Conservation (phyloP, 2,113 vertebrate species). For the Nesoenas mayeri region DNA sequence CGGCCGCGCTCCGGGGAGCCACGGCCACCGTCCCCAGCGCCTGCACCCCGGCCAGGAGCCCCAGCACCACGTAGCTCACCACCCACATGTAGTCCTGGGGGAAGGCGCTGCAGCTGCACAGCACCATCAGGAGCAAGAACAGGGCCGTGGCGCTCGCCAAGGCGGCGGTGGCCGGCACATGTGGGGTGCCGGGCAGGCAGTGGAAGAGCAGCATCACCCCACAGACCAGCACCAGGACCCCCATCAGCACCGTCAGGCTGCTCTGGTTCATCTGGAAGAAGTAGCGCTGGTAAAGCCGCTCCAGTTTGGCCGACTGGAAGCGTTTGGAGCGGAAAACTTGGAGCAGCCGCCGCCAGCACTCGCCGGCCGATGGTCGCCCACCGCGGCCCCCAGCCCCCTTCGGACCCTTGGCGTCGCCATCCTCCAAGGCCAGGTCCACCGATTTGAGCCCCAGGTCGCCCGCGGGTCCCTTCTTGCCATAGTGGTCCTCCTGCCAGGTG, state of each 20-base stretch:
- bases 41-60: slow-evolving; percentile 85
- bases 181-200: slow-evolving; percentile 79
- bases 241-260: slow-evolving; percentile 96
- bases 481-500: slow-evolving; percentile 95
- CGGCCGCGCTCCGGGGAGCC: slow-evolving; percentile 85
- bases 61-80: slow-evolving; percentile 93
- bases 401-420: slow-evolving; percentile 76
- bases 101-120: slow-evolving; percentile 93
- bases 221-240: slow-evolving; percentile 88
- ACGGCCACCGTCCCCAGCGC: slow-evolving; percentile 83
- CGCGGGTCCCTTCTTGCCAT: slow-evolving; percentile 79
- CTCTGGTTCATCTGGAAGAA: slow-evolving; percentile 99
- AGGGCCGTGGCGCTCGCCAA: slow-evolving; percentile 84
- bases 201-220: slow-evolving; percentile 93
- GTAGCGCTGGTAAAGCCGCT: slow-evolving; percentile 96
- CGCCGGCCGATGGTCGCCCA: slow-evolving; percentile 61
- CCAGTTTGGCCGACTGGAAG: slow-evolving; percentile 94
- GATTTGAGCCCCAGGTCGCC: slow-evolving; percentile 87
- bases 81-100: slow-evolving; percentile 98
- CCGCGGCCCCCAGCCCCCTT: background rate
- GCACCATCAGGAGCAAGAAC: slow-evolving; percentile 91
- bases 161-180: slow-evolving; percentile 79
- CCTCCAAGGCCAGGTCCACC: slow-evolving; percentile 86
- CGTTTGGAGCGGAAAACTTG: slow-evolving; percentile 95
- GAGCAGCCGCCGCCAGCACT: slow-evolving; percentile 85